A percentile compares a stretch with the other conserved stretches of the same genome.
phyloP scores from a whole-genome alignment of 2,888 invertebrate genomes.

The Amphipoea oculea region DNA sequence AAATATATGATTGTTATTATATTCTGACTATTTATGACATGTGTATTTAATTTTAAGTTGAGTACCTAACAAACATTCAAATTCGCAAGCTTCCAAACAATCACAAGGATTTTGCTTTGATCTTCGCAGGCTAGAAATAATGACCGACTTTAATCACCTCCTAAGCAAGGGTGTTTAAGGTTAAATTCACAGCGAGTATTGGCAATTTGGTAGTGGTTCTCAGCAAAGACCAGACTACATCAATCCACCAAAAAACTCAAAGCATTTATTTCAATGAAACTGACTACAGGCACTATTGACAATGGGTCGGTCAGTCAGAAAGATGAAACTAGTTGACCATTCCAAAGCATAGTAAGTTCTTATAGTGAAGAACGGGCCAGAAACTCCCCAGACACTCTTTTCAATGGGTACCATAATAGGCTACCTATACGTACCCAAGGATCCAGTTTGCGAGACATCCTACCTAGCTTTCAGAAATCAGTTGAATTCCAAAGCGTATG shows the following conservation, averaged over 20 bases:
- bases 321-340: neutral
- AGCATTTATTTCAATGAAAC: neutral
- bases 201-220: neutral
- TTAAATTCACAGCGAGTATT: neutral
- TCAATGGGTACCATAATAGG: neutral
- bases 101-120: neutral
- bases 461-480: neutral
- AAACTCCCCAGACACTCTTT: neutral
- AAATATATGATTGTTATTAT: no score
- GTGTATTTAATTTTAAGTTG: neutral
- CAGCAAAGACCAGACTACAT: neutral
- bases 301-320: neutral
- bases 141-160: neutral
- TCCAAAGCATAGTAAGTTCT: neutral
- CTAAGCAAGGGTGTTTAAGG: neutral
- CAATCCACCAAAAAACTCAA: neutral
- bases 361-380: neutral
- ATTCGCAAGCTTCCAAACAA: neutral
- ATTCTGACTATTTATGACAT: neutral
- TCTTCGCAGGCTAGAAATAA: neutral
- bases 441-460: neutral
- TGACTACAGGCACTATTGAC: neutral
- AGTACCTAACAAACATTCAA: neutral
- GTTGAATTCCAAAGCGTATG: neutral
- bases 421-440: no score